A percentile compares a stretch with the other conserved stretches of the same genome.
Conservation (phyloP, 2,888 invertebrate genomes). For the Cecidostiba fungosa region DNA sequence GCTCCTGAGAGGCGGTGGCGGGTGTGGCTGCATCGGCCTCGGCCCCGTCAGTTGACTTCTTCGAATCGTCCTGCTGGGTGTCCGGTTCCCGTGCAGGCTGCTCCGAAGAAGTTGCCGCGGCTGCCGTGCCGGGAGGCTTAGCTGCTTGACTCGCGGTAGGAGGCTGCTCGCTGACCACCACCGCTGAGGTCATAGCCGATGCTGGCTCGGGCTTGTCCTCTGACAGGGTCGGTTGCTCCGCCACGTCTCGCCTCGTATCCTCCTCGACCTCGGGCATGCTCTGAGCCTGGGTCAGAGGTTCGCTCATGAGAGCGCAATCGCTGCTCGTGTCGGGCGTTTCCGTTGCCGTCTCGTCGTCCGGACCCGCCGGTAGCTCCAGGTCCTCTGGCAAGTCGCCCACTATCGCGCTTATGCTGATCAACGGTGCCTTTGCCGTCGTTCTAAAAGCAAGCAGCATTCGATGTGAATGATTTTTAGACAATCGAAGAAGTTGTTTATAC, state of each 20-base stretch:
- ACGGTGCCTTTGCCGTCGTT: slow-evolving; percentile 81
- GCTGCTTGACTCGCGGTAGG: neutral
- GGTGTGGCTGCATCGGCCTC: neutral
- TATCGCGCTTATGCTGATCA: slow-evolving; percentile 88
- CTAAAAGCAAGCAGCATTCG: neutral
- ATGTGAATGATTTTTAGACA: too few species aligned
- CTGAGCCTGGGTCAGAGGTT: slow-evolving; percentile 56
- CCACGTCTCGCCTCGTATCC: slow-evolving; percentile 53
- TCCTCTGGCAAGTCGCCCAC: slow-evolving; percentile 82
- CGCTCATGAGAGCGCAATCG: slow-evolving; percentile 62
- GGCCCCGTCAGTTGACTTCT: slow-evolving; percentile 44
- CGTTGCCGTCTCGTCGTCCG: slow-evolving; percentile 57
- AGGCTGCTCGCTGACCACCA: slow-evolving; percentile 69
- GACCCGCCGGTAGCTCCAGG: slow-evolving; percentile 46
- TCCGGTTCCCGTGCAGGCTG: slow-evolving; percentile 79
- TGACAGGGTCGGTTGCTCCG: slow-evolving; percentile 16
- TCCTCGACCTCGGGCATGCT: slow-evolving; percentile 59
- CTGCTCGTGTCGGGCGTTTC: slow-evolving; percentile 61
- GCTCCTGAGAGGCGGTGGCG: slow-evolving; percentile 69
- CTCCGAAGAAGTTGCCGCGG: slow-evolving; percentile 76
- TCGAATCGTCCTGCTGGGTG: slow-evolving; percentile 71
- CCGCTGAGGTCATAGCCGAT: slow-evolving; percentile 50
- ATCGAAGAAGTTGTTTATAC: too few species aligned
- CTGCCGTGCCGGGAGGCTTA: slow-evolving; percentile 76
- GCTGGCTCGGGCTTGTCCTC: slow-evolving; percentile 46